Base-by-base conservation (phyloP, 1,140 invertebrate species). In the Neodiprion pinetum region DNA sequence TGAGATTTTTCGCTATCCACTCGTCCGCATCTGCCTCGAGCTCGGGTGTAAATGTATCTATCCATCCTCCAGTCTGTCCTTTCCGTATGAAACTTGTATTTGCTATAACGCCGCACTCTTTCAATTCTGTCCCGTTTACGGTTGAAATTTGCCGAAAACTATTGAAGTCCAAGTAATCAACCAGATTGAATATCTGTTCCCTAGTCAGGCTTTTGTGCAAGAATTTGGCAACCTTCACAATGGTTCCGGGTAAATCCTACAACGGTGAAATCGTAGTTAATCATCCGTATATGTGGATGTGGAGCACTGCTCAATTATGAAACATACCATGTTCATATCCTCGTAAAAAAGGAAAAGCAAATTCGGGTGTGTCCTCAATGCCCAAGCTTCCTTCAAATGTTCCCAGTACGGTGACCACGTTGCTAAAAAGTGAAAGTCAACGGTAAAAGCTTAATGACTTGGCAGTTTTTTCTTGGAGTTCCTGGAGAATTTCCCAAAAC, bases 281-380 rank as follows among this genome's bases (percentile, higher is more conserved):
- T 5, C n/a, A 61, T 9, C 11, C 4, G n/a, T 11, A 11, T 21
- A 1, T 69, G 7, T 40, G 12, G 8, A 17, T 61, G 53, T 61
- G n/a, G 11, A 61, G 53, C 67, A 21, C 23, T 10, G 50, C 48
- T 72, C 28, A 40, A 40, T 40, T 72, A 65, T 67, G 72, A 78
- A 72, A 77, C 76, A 80, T 86, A 93, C 92, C 81, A 90, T 90
- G 68, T 90, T 89, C 85, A 96, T 92, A 77, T 96, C 93, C 86
- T 96, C 95, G 81, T 96, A 96, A 81, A 95, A 95, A 28, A 96
- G 81, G 80, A 95, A 95, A 0, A 95, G 81, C 67, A 96, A 82
- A 83, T 95, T 95, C 8, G 91, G 87, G 80, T 94, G 87, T 76
- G 94, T 75, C 77, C 91, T 88, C 21, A 87, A 81, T 1, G 90